Base-by-base conservation (phyloP, 2,113 vertebrate species). In the Channa maculata region DNA sequence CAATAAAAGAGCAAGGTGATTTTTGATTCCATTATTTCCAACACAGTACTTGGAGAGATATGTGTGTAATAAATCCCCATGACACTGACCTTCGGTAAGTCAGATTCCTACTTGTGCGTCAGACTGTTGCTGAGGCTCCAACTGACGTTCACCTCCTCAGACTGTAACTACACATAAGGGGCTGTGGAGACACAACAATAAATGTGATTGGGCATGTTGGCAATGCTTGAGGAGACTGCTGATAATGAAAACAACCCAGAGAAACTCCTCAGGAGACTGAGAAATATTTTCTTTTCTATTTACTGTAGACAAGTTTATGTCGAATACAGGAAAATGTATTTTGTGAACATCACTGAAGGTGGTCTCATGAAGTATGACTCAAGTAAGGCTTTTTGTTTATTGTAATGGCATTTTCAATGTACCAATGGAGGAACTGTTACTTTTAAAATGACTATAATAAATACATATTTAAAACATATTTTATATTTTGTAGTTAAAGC, bases 41-140 rank as follows among this genome's bases (percentile, higher is more conserved):
- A 62, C 11, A 39, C n/a, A 37, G 39, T 14, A 65, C 50, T 51
- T 62, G 24, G 11, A 60, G 34, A 72, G 12, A 50, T 49, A 24
- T 10, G 5, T 14, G 9, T 45, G 10, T 14, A 44, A 34, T 36
- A 49, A 44, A 49, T 63, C 7, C 44, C 12, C 33, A 41, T 38
- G 39, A 80, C 44, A 70, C 2, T 65, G 49, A 61, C 52, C 46
- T 50, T 53, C 8, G 51, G 12, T 33, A 6, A 73, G 59, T 52
- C 48, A 48, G 51, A 77, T 45, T 50, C 41, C 45, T 45, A 12
- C 2, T n/a, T 55, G 15, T 76, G 48, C 5, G 5, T 66, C 46
- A 69, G 50, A 67, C 45, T 45, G 45, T n/a, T 37, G 44, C 78
- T 49, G 46, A 65, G 63, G 11, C 37, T 34, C 33, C 14, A 51